Base-by-base conservation (phyloP, 1,140 invertebrate species). In the Probaryconus sp. region DNA sequence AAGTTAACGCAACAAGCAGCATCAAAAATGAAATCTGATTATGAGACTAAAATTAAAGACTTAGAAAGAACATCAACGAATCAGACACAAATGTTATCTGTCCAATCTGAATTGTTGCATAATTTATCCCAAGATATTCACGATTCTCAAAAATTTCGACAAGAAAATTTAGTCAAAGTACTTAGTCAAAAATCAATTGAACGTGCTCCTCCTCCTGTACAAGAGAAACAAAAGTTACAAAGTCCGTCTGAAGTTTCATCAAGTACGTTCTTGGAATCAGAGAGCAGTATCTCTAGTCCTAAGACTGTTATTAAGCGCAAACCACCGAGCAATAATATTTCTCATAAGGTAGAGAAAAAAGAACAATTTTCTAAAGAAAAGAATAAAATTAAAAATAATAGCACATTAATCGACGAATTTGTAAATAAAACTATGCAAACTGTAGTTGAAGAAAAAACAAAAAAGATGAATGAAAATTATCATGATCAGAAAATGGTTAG, bases 91-190 rank as follows among this genome's bases (percentile, higher is more conserved):
- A 80, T 84, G 48, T 53, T 87, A 5, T 72, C 53, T 3, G 73
- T 80, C 6, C 85, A 87, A 69, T 82, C 79, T 6, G 38, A 89
- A 85, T 76, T 88, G 77, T 60, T 88, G 78, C 64, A 78, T 17
- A 76, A 38, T 42, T 30, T 86, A 17, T 77, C 81, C 0, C 68
- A 40, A 13, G 78, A 72, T 3, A 77, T 84, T 28, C 37, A 71
- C 48, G 55, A 78, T 43, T 76, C 55, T 1, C 60, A 80, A 33
- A 35, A 38, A 60, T 11, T 18, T 0, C 17, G 6, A 42, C 18
- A 35, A 60, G 26, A 45, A 28, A 16, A 30, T n/a, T 1, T n/a
- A 18, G 7, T 31, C 28, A 18, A 58, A 37, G 35, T 50, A 7
- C 4, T 24, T 48, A 47, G 24, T 51, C 14, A 55, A 43, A 69